These are phyloP conservation scores for Enteromius trimaculatus DNA, from an alignment of 2,797 vertebrate species.

Conservation along the genomic window DNA sequence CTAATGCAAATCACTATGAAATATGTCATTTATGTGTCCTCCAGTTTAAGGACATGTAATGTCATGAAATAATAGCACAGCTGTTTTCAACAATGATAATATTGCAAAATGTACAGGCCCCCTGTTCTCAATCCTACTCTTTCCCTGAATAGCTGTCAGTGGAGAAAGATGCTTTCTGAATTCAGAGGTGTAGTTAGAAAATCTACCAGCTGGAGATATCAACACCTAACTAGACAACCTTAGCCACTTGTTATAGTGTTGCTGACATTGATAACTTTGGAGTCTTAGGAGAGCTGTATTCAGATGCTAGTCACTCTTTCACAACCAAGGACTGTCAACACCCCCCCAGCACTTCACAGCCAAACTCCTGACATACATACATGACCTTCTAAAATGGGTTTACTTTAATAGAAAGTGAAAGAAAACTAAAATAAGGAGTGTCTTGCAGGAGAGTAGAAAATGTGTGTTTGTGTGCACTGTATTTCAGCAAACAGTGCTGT, in stretches of 20 bases:
- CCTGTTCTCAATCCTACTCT: background rate
- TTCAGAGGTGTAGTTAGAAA: background rate
- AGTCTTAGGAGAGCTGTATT: constrained; percentile 74
- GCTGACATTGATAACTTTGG: constrained; percentile 37
- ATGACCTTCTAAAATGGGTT: constrained; percentile 77
- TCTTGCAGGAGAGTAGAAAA: background rate
- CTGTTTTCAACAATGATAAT: background rate
- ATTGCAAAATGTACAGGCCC: background rate
- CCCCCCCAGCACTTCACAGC: constrained; percentile 73
- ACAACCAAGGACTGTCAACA: constrained; percentile 78
- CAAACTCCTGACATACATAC: constrained; percentile 67
- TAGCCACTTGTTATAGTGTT: background rate
- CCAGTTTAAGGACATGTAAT: background rate
- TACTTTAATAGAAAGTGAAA: constrained; percentile 65
- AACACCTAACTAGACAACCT: background rate
- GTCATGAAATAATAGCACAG: background rate
- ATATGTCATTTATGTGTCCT: background rate
- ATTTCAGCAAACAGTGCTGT: constrained; percentile 4
- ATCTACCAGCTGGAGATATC: background rate
- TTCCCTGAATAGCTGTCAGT: background rate
- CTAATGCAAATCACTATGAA: background rate
- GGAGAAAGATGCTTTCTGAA: constrained; percentile 2
- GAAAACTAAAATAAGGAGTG: background rate
- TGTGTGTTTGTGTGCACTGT: constrained; percentile 1
- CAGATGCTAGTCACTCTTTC: constrained; percentile 59